A percentile compares a stretch with the other conserved stretches of the same genome.
Evolutionary conservation across 2,888 invertebrate genomes (phyloP).

Genomic region (Eumerus sabulonum): DNA sequence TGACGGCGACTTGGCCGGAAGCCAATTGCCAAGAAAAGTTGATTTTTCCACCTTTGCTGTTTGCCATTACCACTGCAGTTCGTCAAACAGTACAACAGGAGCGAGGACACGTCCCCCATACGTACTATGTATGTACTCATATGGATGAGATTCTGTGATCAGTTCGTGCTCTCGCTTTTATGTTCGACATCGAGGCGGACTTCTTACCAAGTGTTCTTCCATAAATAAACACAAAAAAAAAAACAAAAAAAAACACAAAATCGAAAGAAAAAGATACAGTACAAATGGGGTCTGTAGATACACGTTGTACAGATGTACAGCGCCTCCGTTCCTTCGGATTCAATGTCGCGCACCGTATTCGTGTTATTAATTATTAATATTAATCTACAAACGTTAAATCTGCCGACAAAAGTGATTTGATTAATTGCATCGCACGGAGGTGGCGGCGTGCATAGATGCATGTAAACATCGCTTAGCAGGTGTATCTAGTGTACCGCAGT

Average conservation of each 20-base stretch:
- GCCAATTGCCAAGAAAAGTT: conserved; percentile 66
- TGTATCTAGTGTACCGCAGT: conserved; percentile 22
- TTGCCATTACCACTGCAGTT: conserved; percentile 35
- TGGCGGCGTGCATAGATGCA: conserved; percentile 54
- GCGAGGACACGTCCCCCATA: background rate
- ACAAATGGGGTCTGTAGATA: background rate
- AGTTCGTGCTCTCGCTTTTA: conserved; percentile 19
- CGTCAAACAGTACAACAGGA: conserved; percentile 28
- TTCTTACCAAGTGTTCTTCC: conserved; percentile 37
- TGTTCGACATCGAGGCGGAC: conserved; percentile 40
- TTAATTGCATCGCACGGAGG: conserved; percentile 54
- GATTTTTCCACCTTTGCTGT: conserved; percentile 66
- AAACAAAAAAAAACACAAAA: too few relatives aligned
- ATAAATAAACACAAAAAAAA: conserved; percentile 41
- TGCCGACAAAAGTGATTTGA: conserved; percentile 60
- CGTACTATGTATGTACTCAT: conserved; percentile 6
- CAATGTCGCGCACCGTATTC: conserved; percentile 48
- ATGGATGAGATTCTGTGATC: too few relatives aligned
- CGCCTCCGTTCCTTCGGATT: conserved; percentile 19
- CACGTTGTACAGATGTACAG: conserved; percentile 1
- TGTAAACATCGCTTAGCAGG: conserved; percentile 62
- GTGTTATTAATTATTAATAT: conserved; percentile 62
- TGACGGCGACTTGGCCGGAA: conserved; percentile 53
- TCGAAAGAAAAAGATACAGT: too few relatives aligned
- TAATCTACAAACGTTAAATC: conserved; percentile 44